Percentiles rank a stretch among this genome's conserved stretches.
Evolutionary conservation across 2,797 vertebrate species (phyloP).

Genomic region (Fistularia commersonii): DNA sequence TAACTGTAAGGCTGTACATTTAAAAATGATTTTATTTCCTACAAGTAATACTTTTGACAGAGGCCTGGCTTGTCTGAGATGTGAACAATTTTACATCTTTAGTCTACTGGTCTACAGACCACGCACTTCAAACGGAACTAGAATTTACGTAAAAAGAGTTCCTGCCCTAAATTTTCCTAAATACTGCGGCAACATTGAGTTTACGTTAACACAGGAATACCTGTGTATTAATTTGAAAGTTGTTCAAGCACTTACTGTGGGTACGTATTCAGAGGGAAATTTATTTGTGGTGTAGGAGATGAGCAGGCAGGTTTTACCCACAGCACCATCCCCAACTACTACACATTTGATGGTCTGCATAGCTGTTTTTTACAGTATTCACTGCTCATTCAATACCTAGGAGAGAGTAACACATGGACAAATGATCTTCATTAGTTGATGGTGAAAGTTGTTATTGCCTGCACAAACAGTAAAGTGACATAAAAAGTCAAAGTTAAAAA

Average conservation of each 20-base stretch:
- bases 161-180: too few species aligned
- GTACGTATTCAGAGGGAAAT: slow-evolving; percentile 83
- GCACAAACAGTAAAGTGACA: slow-evolving; percentile 3
- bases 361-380: slow-evolving; percentile 65
- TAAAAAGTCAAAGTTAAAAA: too few species aligned
- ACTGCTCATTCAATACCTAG: slow-evolving; percentile 76
- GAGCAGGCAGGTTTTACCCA: slow-evolving; percentile 84
- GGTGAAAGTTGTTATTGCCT: not conserved
- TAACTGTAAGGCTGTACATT: too few species aligned
- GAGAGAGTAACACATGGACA: slow-evolving; percentile 21
- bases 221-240: not conserved
- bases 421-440: not conserved
- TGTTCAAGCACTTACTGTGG: slow-evolving; percentile 69
- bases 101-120: not conserved
- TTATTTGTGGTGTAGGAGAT: slow-evolving; percentile 85
- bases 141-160: not conserved
- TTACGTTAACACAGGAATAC: too few species aligned
- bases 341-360: slow-evolving; percentile 86
- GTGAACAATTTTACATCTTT: not conserved
- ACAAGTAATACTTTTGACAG: too few species aligned
- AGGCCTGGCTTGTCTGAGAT: too few species aligned
- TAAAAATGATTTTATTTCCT: too few species aligned
- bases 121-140: too few species aligned
- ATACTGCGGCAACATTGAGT: too few species aligned
- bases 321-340: slow-evolving; percentile 80